phyloP scores from a whole-genome alignment of 1,140 invertebrate species.

The Kradibia gibbosae region DNA sequence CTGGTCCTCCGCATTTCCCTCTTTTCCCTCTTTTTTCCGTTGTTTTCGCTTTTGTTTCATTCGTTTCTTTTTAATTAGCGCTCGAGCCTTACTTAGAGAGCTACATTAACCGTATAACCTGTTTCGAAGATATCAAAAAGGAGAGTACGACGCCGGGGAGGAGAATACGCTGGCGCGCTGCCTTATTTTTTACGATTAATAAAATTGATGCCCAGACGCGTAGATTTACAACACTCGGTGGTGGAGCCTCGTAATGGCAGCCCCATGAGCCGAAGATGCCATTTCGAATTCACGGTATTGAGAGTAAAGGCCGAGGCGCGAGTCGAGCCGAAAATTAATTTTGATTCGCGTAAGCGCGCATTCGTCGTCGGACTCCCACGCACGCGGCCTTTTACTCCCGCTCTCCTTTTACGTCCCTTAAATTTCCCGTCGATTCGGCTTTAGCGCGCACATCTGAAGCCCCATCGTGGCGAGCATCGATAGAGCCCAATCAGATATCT shows the following conservation, averaged over 20 bases:
- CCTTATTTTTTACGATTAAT: constrained; percentile 8
- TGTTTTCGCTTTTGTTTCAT: neutral
- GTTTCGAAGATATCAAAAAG: constrained; percentile 5
- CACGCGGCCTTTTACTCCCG: neutral
- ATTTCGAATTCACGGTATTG: neutral
- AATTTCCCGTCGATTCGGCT: too few species aligned
- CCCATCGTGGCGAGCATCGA: too few species aligned
- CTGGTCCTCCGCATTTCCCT: neutral
- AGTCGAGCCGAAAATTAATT: neutral
- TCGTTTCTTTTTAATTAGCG: neutral
- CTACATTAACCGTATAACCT: constrained; percentile 2
- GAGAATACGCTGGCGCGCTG: neutral
- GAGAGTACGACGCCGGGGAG: neutral
- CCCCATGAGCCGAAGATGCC: neutral
- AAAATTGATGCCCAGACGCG: neutral
- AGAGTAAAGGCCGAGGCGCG: neutral
- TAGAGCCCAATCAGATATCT: too few species aligned
- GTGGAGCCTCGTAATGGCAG: neutral
- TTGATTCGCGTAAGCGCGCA: neutral
- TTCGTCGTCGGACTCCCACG: neutral
- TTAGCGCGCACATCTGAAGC: too few species aligned
- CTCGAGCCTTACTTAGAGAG: neutral
- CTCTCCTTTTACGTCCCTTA: too few species aligned
- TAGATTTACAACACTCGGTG: neutral
- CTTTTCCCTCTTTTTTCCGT: neutral